A percentile compares a stretch with the other conserved stretches of the same genome.
Conservation (phyloP, 2,888 invertebrate species). For the Scaptomyza tumidula region DNA sequence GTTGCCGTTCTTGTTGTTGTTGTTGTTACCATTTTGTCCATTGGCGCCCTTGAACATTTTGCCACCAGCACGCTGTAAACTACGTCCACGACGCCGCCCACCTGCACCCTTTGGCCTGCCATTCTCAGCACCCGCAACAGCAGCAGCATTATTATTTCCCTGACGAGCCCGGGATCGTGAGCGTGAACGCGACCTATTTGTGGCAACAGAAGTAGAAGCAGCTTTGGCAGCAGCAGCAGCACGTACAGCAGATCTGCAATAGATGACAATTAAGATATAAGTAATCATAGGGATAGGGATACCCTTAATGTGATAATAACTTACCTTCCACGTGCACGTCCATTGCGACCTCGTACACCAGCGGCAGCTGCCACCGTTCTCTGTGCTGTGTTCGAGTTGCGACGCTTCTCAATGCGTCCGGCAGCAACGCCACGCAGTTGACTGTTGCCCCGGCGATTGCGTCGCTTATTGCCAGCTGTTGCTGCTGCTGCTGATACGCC, state of each 20-base stretch:
- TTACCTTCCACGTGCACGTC: constrained; percentile 77
- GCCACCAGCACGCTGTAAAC: constrained; percentile 66
- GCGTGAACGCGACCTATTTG: constrained; percentile 77
- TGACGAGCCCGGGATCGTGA: constrained; percentile 58
- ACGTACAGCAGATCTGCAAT: constrained; percentile 65
- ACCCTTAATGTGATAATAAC: not conserved
- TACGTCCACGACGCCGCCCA: constrained; percentile 75
- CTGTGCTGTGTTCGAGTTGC: constrained; percentile 53
- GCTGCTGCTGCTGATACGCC: constrained; percentile 41
- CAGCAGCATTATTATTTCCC: constrained; percentile 53
- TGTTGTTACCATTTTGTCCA: constrained; percentile 58
- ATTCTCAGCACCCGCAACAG: constrained; percentile 28
- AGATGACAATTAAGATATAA: not conserved
- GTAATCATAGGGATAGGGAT: not conserved
- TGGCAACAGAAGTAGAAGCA: constrained; percentile 40
- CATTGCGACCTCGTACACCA: constrained; percentile 56
- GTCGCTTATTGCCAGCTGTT: constrained; percentile 40
- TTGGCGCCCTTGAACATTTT: constrained; percentile 57
- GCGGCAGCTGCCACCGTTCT: constrained; percentile 55
- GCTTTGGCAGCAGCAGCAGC: constrained; percentile 58
- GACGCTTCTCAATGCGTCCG: constrained; percentile 80
- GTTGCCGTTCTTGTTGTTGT: constrained; percentile 24
- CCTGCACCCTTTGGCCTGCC: constrained; percentile 41
- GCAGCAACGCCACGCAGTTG: constrained; percentile 70
- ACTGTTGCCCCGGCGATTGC: constrained; percentile 57